Percentiles rank a stretch among this genome's conserved stretches.
phyloP scores from a whole-genome alignment of 1,140 invertebrate species.

The Epicauta chinensis region DNA sequence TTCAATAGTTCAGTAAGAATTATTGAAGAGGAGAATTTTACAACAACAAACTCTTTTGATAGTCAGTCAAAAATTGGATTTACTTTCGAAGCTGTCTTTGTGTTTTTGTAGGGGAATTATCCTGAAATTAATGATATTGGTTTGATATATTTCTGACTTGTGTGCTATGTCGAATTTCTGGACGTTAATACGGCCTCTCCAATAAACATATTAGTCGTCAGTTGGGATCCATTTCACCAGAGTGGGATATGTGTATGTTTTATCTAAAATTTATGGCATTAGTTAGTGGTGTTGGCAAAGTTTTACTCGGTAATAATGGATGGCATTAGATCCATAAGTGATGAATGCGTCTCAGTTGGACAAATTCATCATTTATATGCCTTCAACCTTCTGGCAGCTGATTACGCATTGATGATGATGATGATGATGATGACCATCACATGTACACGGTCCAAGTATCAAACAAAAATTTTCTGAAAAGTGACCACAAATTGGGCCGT shows the following conservation, averaged over 20 bases:
- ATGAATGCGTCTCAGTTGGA: slow-evolving; percentile 30
- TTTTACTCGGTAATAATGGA: slow-evolving; percentile 15
- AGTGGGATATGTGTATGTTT: neutral
- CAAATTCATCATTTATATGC: slow-evolving; percentile 35
- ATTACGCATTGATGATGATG: slow-evolving; percentile 35
- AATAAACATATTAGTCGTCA: too few relatives aligned
- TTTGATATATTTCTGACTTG: too few relatives aligned
- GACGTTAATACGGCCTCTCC: too few relatives aligned
- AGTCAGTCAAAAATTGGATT: too few relatives aligned
- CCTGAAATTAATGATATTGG: too few relatives aligned
- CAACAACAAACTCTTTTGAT: too few relatives aligned
- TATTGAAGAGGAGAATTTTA: too few relatives aligned
- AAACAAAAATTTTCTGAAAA: slow-evolving; percentile 12
- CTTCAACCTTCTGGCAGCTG: slow-evolving; percentile 11
- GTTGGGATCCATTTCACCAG: too few relatives aligned
- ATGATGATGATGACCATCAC: slow-evolving; percentile 23
- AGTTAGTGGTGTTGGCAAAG: slow-evolving; percentile 12
- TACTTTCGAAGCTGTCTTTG: too few relatives aligned
- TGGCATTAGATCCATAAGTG: slow-evolving; percentile 25
- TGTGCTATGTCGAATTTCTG: too few relatives aligned
- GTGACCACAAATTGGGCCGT: slow-evolving; percentile 31
- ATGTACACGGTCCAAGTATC: slow-evolving; percentile 6
- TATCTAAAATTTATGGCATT: slow-evolving; percentile 18
- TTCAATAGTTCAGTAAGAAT: too few relatives aligned
- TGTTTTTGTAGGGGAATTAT: too few relatives aligned